A percentile compares a stretch with the other conserved stretches of the same genome.
Conservation (phyloP, 2,797 vertebrate genomes). For the Gephyroberyx darwinii region DNA sequence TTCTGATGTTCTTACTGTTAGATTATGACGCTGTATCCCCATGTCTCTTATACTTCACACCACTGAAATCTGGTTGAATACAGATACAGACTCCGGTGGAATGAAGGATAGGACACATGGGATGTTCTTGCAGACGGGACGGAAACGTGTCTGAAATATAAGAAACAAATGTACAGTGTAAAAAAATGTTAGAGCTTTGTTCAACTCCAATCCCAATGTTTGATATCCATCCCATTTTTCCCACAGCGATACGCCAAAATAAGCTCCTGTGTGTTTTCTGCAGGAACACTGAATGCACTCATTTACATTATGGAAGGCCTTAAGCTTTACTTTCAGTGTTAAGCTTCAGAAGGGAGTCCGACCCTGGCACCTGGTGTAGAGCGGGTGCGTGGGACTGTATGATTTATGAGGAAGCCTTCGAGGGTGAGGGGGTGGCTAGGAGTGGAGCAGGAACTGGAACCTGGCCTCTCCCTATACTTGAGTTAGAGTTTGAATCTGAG, state of each 20-base stretch:
- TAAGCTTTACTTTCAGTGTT: conserved; percentile 43
- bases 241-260: conserved; percentile 11
- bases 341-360: conserved; percentile 33
- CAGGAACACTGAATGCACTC: conserved; percentile 10
- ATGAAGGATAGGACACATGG: conserved; percentile 99
- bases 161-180: conserved; percentile 21
- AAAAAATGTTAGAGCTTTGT: conserved; percentile 11
- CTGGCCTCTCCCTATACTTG: conserved; percentile 79
- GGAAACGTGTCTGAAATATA: conserved; percentile 42
- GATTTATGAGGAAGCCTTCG: conserved; percentile 65
- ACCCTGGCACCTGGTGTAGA: conserved; percentile 47
- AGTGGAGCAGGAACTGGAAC: conserved; percentile 33
- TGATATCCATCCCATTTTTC: conserved; percentile 15
- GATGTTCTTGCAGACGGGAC: conserved; percentile 75
- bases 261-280: conserved; percentile 24
- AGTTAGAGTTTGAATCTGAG: conserved; percentile 47
- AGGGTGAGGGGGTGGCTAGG: conserved; percentile 57
- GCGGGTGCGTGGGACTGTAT: conserved; percentile 24
- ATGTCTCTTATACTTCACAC: conserved; percentile 98
- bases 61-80: conserved; percentile 99
- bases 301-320: conserved; percentile 35
- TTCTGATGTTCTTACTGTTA: conserved; percentile 8
- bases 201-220: neutral
- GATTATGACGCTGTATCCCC: conserved; percentile 75
- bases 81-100: conserved; percentile 99